A percentile compares a stretch with the other conserved stretches of the same genome.
These are phyloP conservation scores for Toxotes jaculatrix DNA, from an alignment of 2,113 vertebrate species.

Conservation along the genomic window DNA sequence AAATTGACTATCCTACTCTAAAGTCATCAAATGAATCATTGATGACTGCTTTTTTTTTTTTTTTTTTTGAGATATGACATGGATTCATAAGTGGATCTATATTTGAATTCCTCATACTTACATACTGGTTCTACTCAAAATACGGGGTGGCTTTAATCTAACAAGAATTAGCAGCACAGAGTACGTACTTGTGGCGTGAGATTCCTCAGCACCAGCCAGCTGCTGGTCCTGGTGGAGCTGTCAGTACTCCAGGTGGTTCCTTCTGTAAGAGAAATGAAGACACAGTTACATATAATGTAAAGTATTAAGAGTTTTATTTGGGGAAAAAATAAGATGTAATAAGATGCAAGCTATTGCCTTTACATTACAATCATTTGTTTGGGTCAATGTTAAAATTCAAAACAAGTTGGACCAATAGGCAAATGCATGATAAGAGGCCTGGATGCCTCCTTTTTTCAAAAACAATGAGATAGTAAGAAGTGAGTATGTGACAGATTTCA, in stretches of 20 bases:
- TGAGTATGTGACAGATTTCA: neutral
- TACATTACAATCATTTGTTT: neutral
- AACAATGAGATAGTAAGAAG: neutral
- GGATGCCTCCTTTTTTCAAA: neutral
- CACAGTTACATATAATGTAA: neutral
- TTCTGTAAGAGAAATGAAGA: slow-evolving; percentile 76
- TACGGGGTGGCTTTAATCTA: neutral
- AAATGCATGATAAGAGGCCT: neutral
- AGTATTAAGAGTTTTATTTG: neutral
- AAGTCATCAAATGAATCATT: neutral
- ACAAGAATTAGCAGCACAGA: neutral
- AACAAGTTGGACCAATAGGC: neutral
- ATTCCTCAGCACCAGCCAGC: slow-evolving; percentile 98
- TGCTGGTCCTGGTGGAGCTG: slow-evolving; percentile 95
- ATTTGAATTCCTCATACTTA: neutral
- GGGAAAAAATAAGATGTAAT: neutral
- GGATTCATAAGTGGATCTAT: neutral
- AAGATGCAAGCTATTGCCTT: neutral
- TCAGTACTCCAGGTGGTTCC: slow-evolving; percentile 97
- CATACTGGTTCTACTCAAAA: neutral
- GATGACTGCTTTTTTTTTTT: neutral
- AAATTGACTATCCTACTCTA: neutral
- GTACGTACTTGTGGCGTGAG: slow-evolving; percentile 94
- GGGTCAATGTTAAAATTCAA: neutral
- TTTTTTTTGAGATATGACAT: neutral